Evolutionary conservation across 2,888 invertebrate species (phyloP).

Genomic region (Anoncus sp.): DNA sequence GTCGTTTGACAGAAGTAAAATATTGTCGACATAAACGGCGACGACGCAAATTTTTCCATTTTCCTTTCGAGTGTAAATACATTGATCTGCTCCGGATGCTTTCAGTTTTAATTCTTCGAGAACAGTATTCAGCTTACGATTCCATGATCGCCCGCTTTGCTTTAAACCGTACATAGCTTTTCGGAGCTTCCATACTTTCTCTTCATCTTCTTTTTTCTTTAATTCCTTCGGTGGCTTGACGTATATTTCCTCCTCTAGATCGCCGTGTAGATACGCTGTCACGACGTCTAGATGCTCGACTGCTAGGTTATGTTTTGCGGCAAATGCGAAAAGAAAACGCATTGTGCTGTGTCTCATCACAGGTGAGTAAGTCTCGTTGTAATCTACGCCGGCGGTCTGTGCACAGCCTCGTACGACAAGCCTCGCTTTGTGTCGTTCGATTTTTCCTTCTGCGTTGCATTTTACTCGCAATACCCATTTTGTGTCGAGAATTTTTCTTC

Average conservation of each 20-base stretch:
- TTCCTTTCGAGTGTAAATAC: too few species aligned
- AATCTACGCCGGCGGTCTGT: conserved; percentile 69
- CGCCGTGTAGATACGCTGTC: conserved; percentile 72
- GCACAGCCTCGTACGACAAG: conserved; percentile 67
- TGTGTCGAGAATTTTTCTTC: conserved; percentile 49
- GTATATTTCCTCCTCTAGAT: conserved; percentile 70
- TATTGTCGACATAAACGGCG: too few species aligned
- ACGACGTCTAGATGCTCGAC: conserved; percentile 72
- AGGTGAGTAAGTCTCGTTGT: conserved; percentile 71
- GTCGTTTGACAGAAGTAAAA: too few species aligned
- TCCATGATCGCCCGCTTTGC: too few species aligned
- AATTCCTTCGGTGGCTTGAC: conserved; percentile 36
- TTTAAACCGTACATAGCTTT: conserved; percentile 53
- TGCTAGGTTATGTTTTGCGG: conserved; percentile 64
- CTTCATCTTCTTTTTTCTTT: not conserved
- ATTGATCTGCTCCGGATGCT: too few species aligned
- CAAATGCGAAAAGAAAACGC: conserved; percentile 66
- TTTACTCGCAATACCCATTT: conserved; percentile 66
- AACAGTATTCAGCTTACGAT: too few species aligned
- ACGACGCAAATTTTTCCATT: too few species aligned
- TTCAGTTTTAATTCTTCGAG: too few species aligned
- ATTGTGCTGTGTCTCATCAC: conserved; percentile 67
- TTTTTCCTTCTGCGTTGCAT: conserved; percentile 30
- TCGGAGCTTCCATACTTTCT: conserved; percentile 39
- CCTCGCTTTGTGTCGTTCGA: conserved; percentile 24